These are phyloP conservation scores for Alectura lathami DNA, from an alignment of 2,113 vertebrate genomes.

Conservation along the genomic window DNA sequence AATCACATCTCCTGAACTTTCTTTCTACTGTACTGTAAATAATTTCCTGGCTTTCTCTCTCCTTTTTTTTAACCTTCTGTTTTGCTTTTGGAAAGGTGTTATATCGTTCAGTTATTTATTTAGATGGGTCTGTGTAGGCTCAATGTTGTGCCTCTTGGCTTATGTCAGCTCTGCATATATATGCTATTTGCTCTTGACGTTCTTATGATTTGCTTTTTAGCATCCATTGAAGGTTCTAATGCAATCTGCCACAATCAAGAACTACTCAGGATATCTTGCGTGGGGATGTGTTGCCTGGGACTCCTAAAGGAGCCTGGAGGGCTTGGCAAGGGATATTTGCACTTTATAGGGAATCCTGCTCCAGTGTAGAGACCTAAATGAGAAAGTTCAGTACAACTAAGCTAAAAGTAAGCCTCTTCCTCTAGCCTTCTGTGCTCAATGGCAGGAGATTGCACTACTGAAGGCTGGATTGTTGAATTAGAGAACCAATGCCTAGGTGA, in stretches of 20 bases:
- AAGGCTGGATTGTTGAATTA: not conserved
- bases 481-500: not conserved
- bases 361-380: not conserved
- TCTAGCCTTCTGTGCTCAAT: too few relatives aligned
- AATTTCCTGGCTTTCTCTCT: not conserved
- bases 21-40: not conserved
- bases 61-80: not conserved
- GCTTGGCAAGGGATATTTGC: not conserved
- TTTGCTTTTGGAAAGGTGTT: constrained; percentile 6
- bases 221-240: not conserved
- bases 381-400: not conserved
- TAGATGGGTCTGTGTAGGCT: constrained; percentile 6
- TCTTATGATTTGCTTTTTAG: constrained; percentile 4
- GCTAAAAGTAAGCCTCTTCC: not conserved
- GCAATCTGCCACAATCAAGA: not conserved
- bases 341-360: not conserved
- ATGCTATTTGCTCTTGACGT: not conserved
- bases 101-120: not conserved
- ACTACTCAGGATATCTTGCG: not conserved
- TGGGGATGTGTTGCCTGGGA: not conserved
- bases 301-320: not conserved
- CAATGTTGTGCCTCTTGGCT: not conserved
- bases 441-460: not conserved
- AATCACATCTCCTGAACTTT: not conserved
- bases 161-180: not conserved